A percentile compares a stretch with the other conserved stretches of the same genome.
Conservation (phyloP, 2,113 vertebrate species). For the Solenodon paradoxus region DNA sequence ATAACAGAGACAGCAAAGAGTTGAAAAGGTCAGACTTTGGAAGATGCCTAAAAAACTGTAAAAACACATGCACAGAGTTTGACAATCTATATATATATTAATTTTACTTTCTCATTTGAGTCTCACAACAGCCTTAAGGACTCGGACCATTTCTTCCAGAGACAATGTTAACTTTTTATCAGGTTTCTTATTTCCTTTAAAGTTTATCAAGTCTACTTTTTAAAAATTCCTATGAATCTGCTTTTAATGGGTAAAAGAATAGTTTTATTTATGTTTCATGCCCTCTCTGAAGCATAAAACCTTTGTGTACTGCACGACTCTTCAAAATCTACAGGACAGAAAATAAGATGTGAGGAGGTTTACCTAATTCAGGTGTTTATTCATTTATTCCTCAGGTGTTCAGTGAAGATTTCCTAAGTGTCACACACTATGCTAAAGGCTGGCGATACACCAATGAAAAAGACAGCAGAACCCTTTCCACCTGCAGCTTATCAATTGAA, state of each 20-base stretch:
- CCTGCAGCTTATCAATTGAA: neutral
- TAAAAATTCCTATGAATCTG: neutral
- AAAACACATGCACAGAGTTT: neutral
- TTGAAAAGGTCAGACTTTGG: neutral
- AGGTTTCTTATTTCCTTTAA: neutral
- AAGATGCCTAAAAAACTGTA: neutral
- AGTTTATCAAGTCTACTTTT: neutral
- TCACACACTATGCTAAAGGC: neutral
- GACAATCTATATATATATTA: neutral
- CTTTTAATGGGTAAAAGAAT: neutral
- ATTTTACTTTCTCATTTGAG: neutral
- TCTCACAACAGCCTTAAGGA: neutral
- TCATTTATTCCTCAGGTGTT: neutral
- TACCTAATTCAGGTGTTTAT: neutral
- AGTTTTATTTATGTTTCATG: neutral
- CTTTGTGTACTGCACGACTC: neutral
- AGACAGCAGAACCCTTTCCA: neutral
- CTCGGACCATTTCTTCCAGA: neutral
- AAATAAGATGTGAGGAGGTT: neutral
- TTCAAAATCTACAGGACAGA: neutral
- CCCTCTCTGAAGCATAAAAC: neutral
- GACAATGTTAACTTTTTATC: neutral
- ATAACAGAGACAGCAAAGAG: neutral
- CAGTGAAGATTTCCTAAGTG: neutral
- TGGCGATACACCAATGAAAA: neutral